These are phyloP conservation scores for Heliconius nattereri DNA, from an alignment of 1,140 invertebrate genomes.

Conservation along the genomic window DNA sequence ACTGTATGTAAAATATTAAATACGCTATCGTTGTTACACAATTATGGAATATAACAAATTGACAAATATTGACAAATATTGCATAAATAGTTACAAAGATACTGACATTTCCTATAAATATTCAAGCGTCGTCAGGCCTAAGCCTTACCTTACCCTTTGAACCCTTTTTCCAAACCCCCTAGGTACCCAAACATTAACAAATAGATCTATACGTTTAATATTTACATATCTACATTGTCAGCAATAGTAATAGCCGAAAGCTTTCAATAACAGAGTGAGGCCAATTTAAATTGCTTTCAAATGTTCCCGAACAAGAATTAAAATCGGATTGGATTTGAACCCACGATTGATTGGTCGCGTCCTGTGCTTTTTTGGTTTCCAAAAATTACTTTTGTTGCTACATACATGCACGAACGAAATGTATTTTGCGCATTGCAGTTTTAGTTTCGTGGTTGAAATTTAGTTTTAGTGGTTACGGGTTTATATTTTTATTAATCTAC, in stretches of 20 bases:
- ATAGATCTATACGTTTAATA: too few species aligned
- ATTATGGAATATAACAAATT: too few species aligned
- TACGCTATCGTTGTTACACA: too few species aligned
- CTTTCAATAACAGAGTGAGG: not conserved
- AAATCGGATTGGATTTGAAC: slow-evolving; percentile 12
- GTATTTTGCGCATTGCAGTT: not conserved
- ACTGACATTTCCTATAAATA: too few species aligned
- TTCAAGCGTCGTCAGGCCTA: too few species aligned
- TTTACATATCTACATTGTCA: not conserved
- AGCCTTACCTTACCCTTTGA: too few species aligned
- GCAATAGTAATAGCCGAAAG: not conserved
- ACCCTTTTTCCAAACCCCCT: too few species aligned
- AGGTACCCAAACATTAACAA: too few species aligned
- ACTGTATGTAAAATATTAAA: too few species aligned
- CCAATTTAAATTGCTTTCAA: not conserved
- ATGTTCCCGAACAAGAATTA: slow-evolving; percentile 7
- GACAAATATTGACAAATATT: too few species aligned
- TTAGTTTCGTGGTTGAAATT: not conserved
- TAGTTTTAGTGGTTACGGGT: not conserved
- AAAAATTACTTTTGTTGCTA: not conserved
- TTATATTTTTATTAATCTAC: too few species aligned
- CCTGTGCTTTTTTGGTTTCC: not conserved
- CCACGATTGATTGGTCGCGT: slow-evolving; percentile 4
- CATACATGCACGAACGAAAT: not conserved
- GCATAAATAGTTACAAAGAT: too few species aligned